phyloP scores from a whole-genome alignment of 2,113 vertebrate species.

The Galeopterus variegatus region DNA sequence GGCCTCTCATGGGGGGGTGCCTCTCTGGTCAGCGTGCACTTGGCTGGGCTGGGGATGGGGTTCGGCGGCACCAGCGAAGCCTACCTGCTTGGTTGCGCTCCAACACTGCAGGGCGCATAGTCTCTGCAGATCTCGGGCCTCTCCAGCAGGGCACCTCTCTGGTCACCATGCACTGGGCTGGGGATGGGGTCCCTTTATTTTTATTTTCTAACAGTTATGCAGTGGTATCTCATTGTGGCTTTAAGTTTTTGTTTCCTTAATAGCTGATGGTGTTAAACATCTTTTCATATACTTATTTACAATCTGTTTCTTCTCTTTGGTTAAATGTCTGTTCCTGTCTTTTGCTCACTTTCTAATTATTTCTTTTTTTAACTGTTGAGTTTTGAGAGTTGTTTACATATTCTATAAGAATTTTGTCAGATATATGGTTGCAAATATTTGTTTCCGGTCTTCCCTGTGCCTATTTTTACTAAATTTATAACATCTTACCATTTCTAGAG shows the following conservation, averaged over 20 bases:
- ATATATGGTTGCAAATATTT: not conserved
- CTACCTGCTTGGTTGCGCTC: no score
- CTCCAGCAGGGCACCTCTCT: no score
- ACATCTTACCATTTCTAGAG: not conserved
- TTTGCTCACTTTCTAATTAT: not conserved
- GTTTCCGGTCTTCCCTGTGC: not conserved
- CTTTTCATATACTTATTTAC: not conserved
- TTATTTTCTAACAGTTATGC: not conserved
- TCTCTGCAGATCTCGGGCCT: no score
- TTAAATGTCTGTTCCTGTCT: not conserved
- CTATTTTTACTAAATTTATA: not conserved
- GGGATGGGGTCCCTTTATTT: not conserved
- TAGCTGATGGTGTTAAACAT: not conserved
- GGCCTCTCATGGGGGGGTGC: no score
- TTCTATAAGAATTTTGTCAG: not conserved
- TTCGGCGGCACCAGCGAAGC: no score
- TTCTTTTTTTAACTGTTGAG: not conserved
- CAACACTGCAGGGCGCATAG: no score
- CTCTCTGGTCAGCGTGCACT: no score
- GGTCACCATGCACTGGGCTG: no score
- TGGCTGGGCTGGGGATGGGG: no score
- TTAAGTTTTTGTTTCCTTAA: not conserved
- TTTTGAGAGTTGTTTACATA: not conserved
- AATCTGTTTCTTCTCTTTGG: not conserved
- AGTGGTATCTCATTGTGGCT: not conserved